Base-by-base conservation (phyloP, 1,140 invertebrate genomes). In the Tenebrio molitor region DNA sequence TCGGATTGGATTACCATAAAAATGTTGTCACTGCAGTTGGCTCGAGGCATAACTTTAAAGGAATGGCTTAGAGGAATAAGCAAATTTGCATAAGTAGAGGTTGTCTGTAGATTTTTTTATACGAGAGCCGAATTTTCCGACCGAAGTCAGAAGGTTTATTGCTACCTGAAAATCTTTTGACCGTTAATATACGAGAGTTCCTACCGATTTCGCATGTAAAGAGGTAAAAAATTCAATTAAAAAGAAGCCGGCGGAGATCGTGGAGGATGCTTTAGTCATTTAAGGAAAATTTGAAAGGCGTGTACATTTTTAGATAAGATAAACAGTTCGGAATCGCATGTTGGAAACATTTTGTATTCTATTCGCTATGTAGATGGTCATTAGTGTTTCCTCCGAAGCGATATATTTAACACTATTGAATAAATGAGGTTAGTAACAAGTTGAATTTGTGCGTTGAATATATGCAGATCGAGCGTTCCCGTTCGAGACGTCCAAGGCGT, bases 331-430 rank as follows among this genome's bases (percentile, higher is more conserved):
- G 71, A 53, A 63, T 72, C 64, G 68, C 68, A 70, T 70, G 68
- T 69, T 69, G 53, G 29, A 69, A 58, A 53, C 34, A 53, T 70
- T 70, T 62, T 41, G 50, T 70, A 53, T 70, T 72, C 64, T 64
- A 44, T 66, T 72, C 71, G 71, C 50, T 72, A 72, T 72, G 71
- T 72, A 72, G 71, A 72, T 72, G 63, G 66, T 64, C 64, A 64
- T 67, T 67, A 72, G 71, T 72, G 39, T 64, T 72, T 72, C 71
- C 71, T 64, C 14, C 21, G 33, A 33, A 53, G 46, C 63, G 62
- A 67, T 72, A 64, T 67, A 72, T 64, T 58, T 50, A 64, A 67
- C 63, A 50, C 71, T 50, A 44, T 63, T 34, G 44, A 66, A 64
- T 72, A 72, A 72, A 72, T 72, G 63, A 53, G 66, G 50, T 16